Percentiles rank a stretch among this genome's conserved stretches.
These are phyloP conservation scores for Danio rerio DNA, from an alignment of 2,113 vertebrate genomes.

Conservation along the genomic window GRCz12tu NC_133181.1:16731501-16732000, in stretches of 20 bases:
- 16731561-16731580: constrained; percentile 58
- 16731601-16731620: constrained; percentile 28
- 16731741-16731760: constrained; percentile 47
- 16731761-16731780: constrained; percentile 12
- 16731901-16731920: constrained; percentile 20
- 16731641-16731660: constrained; percentile 13
- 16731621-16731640: constrained; percentile 30
- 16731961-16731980: not conserved
- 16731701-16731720: not conserved
- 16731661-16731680: constrained; percentile 48
- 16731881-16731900: constrained; percentile 3
- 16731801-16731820: constrained; percentile 53
- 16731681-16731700: not conserved
- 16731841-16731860: not conserved
- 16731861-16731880: not conserved
- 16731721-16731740: not conserved
- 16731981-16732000: not conserved
- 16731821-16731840: constrained; percentile 45
- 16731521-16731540: constrained; percentile 5
- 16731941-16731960: not conserved
- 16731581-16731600: constrained; percentile 60
- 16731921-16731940: constrained; percentile 2
- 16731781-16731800: constrained; percentile 21
- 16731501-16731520: not conserved
- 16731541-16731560: constrained; percentile 1